Conservation (phyloP, 2,888 invertebrate genomes). For the Apamea epomidion region DNA sequence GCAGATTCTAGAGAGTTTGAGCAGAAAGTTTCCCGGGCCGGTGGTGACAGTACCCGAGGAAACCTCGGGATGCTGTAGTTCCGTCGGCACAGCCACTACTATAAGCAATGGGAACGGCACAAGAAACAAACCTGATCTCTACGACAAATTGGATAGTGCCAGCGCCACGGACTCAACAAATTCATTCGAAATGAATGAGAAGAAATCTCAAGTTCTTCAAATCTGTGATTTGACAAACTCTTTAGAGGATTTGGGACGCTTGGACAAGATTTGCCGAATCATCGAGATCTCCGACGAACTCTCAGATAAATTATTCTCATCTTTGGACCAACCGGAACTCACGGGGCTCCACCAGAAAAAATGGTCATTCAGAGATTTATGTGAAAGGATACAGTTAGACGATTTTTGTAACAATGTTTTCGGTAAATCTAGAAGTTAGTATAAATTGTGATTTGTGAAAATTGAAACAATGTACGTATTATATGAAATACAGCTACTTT, state of each 20-base stretch:
- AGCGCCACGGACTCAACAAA: constrained; percentile 82
- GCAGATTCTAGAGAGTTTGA: constrained; percentile 55
- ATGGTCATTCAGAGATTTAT: constrained; percentile 87
- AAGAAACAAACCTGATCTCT: constrained; percentile 77
- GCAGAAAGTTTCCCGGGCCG: constrained; percentile 42
- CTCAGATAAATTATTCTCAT: constrained; percentile 82
- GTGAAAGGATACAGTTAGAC: constrained; percentile 83
- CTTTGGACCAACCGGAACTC: constrained; percentile 68
- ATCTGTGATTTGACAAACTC: constrained; percentile 83
- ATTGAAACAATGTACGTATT: constrained; percentile 54
- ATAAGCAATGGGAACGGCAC: constrained; percentile 65
- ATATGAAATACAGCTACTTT: constrained; percentile 61
- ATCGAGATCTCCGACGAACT: constrained; percentile 88
- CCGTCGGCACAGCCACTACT: constrained; percentile 64
- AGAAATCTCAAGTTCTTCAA: constrained; percentile 83
- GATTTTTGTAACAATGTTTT: constrained; percentile 86
- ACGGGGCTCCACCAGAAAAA: constrained; percentile 64
- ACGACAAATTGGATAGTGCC: constrained; percentile 85
- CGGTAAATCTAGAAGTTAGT: constrained; percentile 68
- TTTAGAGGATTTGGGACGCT: constrained; percentile 80
- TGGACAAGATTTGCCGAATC: constrained; percentile 86
- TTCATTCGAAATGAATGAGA: constrained; percentile 81
- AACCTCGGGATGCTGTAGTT: constrained; percentile 61
- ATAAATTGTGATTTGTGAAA: constrained; percentile 41
- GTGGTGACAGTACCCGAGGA: constrained; percentile 54